These are phyloP conservation scores for Carlito syrichta DNA, from an alignment of 2,113 vertebrate species.

Conservation along the genomic window DNA sequence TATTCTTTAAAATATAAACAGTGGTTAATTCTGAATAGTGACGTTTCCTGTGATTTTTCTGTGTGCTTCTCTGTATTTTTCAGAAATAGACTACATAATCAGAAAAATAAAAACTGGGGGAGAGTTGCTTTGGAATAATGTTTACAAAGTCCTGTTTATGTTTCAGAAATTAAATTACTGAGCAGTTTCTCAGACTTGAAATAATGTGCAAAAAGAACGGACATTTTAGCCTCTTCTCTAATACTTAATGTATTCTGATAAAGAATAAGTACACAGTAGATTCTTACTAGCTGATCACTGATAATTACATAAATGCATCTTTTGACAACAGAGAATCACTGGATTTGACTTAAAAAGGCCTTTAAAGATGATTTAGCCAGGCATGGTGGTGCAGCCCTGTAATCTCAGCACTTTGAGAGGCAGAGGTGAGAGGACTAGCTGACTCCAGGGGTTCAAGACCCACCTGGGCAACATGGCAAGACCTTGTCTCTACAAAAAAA, in stretches of 20 bases:
- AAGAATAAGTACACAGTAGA: not conserved
- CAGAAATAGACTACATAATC: not conserved
- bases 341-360: not conserved
- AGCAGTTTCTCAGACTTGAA: not conserved
- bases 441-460: too few relatives aligned
- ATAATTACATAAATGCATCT: not conserved
- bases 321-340: not conserved
- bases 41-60: constrained; percentile 12
- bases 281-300: not conserved
- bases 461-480: too few relatives aligned
- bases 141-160: not conserved
- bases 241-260: not conserved
- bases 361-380: not conserved
- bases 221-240: not conserved
- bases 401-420: too few relatives aligned
- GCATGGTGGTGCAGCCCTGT: too few relatives aligned
- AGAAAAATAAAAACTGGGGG: not conserved
- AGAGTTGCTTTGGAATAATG: not conserved
- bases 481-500: too few relatives aligned
- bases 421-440: too few relatives aligned
- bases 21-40: not conserved
- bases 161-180: constrained; percentile 16
- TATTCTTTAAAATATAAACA: constrained; percentile 2
- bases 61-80: not conserved
- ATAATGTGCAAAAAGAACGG: not conserved